A percentile compares a stretch with the other conserved stretches of the same genome.
These are phyloP conservation scores for Catocala sponsa DNA, from an alignment of 2,888 invertebrate species.

Conservation along the genomic window DNA sequence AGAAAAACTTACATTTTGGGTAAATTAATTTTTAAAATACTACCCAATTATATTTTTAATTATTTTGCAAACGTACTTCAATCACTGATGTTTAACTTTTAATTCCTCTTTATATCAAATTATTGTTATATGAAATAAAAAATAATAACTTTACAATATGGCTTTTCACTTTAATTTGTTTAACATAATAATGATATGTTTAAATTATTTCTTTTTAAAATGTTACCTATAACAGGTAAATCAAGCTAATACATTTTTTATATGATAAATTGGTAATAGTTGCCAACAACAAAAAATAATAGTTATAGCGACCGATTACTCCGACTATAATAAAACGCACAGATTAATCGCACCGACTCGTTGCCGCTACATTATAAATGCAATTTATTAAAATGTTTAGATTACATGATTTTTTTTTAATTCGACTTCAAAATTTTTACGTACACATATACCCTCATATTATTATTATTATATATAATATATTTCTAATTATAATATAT, in stretches of 20 bases:
- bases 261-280: conserved; percentile 26
- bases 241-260: conserved; percentile 5
- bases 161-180: conserved; percentile 4
- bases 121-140: background rate
- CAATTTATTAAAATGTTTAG: conserved; percentile 39
- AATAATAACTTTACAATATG: conserved; percentile 8
- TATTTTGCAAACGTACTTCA: too few relatives aligned
- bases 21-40: too few relatives aligned
- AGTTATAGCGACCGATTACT: conserved; percentile 5
- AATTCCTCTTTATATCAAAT: too few relatives aligned
- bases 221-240: conserved; percentile 1
- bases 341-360: conserved; percentile 14
- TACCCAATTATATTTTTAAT: too few relatives aligned
- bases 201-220: conserved; percentile 14
- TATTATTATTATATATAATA: conserved; percentile 12
- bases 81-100: too few relatives aligned
- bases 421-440: conserved; percentile 31
- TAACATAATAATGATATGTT: conserved; percentile 19
- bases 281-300: conserved; percentile 38
- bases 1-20: too few relatives aligned
- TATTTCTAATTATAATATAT: conserved; percentile 22
- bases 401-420: conserved; percentile 33
- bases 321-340: background rate
- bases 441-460: conserved; percentile 50
- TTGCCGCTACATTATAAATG: conserved; percentile 5